phyloP scores from a whole-genome alignment of 2,888 invertebrate species.

The Campoplex capitator region DNA sequence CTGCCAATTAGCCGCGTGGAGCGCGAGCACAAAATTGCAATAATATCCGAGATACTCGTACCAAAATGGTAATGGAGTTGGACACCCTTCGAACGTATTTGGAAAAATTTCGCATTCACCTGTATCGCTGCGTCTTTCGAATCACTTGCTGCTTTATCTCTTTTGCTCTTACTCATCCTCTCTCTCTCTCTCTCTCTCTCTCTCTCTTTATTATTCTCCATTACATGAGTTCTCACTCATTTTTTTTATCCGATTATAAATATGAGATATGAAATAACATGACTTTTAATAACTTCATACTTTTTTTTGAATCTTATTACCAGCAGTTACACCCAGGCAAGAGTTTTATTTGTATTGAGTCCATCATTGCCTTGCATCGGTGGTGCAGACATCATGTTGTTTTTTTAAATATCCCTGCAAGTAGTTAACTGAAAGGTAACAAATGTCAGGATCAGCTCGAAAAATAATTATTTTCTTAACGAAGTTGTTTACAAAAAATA shows the following conservation, averaged over 20 bases:
- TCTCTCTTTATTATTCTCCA: conserved; percentile 64
- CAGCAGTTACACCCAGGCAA: neutral
- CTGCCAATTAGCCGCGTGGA: conserved; percentile 66
- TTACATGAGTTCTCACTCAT: neutral
- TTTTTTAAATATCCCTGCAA: neutral
- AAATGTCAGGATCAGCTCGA: neutral
- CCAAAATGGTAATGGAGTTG: conserved; percentile 57
- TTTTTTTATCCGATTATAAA: conserved; percentile 8
- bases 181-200: neutral
- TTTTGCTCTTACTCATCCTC: conserved; percentile 29
- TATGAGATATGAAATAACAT: conserved; percentile 35
- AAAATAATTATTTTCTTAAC: conserved; percentile 3
- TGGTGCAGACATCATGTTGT: neutral
- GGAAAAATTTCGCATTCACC: conserved; percentile 24
- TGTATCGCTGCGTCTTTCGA: conserved; percentile 19
- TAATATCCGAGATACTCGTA: conserved; percentile 54
- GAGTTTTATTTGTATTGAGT: conserved; percentile 13
- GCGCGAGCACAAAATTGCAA: conserved; percentile 53
- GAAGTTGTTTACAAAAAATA: neutral
- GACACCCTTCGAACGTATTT: conserved; percentile 52
- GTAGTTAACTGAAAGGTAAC: neutral
- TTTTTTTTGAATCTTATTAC: conserved; percentile 17
- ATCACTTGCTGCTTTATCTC: conserved; percentile 65
- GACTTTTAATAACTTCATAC: conserved; percentile 19
- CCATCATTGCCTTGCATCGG: neutral